A percentile compares a stretch with the other conserved stretches of the same genome.
These are phyloP conservation scores for Pantherophis vulpinus DNA, from an alignment of 2,797 vertebrate species.

Conservation along the genomic window DNA sequence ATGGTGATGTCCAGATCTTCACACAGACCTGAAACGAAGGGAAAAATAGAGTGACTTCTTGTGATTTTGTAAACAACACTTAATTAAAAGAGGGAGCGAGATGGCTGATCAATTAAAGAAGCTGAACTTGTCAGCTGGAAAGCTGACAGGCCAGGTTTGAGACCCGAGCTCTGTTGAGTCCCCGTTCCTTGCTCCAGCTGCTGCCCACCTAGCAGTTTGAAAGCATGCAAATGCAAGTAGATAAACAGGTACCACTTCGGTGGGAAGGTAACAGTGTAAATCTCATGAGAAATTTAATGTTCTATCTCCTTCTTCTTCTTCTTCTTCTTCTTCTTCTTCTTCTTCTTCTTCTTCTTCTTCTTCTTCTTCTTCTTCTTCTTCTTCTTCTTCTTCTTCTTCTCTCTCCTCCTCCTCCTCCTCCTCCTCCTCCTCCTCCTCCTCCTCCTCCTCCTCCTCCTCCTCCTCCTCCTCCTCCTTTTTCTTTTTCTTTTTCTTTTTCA, in stretches of 20 bases:
- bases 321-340: too few species aligned
- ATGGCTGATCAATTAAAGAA: neutral
- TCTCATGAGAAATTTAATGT: too few species aligned
- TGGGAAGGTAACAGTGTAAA: neutral
- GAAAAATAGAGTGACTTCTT: neutral
- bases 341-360: too few species aligned
- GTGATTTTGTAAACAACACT: neutral
- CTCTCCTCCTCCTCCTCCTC: too few species aligned
- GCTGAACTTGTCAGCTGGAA: neutral
- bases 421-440: rapidly evolving
- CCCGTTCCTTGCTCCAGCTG: too few species aligned
- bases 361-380: too few species aligned
- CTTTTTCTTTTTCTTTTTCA: too few species aligned
- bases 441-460: too few species aligned
- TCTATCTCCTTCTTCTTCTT: too few species aligned
- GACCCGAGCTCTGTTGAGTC: neutral
- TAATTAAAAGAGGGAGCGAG: neutral
- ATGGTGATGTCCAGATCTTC: neutral
- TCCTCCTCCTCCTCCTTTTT: too few species aligned
- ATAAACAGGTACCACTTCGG: neutral
- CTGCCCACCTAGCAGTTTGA: neutral
- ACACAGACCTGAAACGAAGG: neutral
- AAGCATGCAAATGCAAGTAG: neutral
- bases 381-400: too few species aligned
- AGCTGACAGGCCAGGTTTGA: neutral